A percentile compares a stretch with the other conserved stretches of the same genome.
These are phyloP conservation scores for Oligia fasciuncula DNA, from an alignment of 2,888 invertebrate species.

Conservation along the genomic window DNA sequence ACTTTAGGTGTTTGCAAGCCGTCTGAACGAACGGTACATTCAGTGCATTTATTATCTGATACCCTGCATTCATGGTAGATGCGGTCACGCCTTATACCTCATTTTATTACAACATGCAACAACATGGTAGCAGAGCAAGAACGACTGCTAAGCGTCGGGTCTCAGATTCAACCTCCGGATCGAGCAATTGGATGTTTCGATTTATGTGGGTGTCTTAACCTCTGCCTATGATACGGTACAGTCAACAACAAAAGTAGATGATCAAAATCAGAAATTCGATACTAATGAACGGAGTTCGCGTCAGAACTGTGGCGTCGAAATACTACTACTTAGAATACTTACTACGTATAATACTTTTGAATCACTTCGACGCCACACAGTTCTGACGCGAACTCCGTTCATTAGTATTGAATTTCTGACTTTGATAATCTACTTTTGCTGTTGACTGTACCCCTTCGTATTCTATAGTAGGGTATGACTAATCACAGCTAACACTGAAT, in stretches of 20 bases:
- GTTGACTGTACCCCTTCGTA: neutral
- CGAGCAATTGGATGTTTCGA: neutral
- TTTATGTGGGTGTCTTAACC: neutral
- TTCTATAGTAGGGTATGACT: neutral
- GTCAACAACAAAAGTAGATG: no score
- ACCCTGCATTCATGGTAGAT: no score
- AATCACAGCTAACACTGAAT: neutral
- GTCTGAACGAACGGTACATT: neutral
- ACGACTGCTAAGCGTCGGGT: neutral
- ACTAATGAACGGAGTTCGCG: no score
- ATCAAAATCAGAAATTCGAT: no score
- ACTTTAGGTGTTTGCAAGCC: neutral
- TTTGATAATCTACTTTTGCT: no score
- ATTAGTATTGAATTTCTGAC: no score
- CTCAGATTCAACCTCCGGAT: neutral
- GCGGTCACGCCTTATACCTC: conserved; percentile 8
- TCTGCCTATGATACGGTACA: neutral
- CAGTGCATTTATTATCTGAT: conserved; percentile 2
- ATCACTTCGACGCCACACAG: no score
- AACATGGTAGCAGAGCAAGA: neutral
- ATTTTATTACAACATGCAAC: neutral
- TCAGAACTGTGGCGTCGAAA: no score
- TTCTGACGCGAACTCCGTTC: no score
- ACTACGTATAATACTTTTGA: no score
- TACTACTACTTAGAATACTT: no score